Base-by-base conservation (phyloP, 1,140 invertebrate genomes). In the Pseudachorutes palmiensis region DNA sequence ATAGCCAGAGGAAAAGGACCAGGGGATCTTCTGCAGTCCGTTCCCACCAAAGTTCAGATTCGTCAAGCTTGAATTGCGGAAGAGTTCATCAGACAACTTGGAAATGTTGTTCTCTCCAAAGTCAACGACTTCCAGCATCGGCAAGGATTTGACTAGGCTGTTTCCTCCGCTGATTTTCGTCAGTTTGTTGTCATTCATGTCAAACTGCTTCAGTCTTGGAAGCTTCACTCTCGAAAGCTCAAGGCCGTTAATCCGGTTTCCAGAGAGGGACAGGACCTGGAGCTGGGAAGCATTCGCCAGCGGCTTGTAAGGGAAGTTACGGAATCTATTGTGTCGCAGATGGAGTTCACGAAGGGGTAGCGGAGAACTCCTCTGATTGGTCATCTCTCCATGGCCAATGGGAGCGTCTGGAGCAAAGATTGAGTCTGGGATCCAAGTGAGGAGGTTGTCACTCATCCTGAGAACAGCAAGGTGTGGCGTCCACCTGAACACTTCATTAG, bases 71-170 rank as follows among this genome's bases (percentile, higher is more conserved):
- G 62, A 85, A 81, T 77, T 75, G 55, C 75, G 69, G 72, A 94
- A 88, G 76, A 94, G 90, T 74, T 92, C 90, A 1, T 85, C 84
- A 2, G 89, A 87, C 48, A 94, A 78, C n/a, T 85, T 83, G n/a
- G 85, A 82, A 63, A 92, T 75, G 36, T 83, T 78, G 75, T 92
- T 92, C 32, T 84, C 82, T 70, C 87, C 89, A 31, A 92, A 80
- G 77, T 91, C 88, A 32, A 90, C 83, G 0, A 74, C 72, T 61
- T 71, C 68, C 1, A 87, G 77, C 24, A 90, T 77, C 60, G 86
- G 86, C 2, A 86, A 87, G 2, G 91, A 78, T 74, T 89, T 87
- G 0, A 87, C 83, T 1, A 85, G 82, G 66, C 86, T 85, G n/a
- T n/a, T n/a, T 72, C 89, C 90, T n/a, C 89, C 89, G 1, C 84